Evolutionary conservation across 2,113 vertebrate species (phyloP).

Genomic region (Henicopernis longicauda): DNA sequence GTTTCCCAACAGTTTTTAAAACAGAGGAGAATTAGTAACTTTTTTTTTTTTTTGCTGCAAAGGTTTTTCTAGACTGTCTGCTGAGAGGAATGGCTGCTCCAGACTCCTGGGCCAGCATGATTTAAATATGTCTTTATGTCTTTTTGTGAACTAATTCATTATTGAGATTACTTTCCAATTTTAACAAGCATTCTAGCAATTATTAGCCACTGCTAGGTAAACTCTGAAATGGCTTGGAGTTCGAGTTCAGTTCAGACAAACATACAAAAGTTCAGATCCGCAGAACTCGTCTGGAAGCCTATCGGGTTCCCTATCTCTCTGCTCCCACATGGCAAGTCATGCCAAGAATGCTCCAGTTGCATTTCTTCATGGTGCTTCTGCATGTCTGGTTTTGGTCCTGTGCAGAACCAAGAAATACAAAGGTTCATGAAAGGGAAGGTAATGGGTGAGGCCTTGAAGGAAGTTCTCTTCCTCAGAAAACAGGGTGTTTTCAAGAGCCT

Average conservation of each 20-base stretch:
- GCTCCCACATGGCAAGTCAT: slow-evolving; percentile 6
- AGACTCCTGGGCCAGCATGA: neutral
- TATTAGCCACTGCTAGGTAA: neutral
- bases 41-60: neutral
- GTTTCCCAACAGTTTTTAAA: neutral
- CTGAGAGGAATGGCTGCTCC: neutral
- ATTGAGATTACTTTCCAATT: neutral
- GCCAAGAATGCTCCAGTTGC: slow-evolving; percentile 2
- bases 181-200: slow-evolving; percentile 43
- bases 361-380: neutral
- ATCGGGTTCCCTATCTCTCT: slow-evolving; percentile 4
- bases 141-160: neutral
- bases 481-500: neutral
- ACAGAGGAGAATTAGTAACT: neutral
- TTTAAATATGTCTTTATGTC: neutral
- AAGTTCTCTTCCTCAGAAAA: neutral
- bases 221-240: neutral
- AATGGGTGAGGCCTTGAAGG: neutral
- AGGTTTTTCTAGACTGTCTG: neutral
- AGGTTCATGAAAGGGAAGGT: neutral
- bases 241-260: slow-evolving; percentile 49
- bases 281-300: neutral
- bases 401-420: neutral
- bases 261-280: slow-evolving; percentile 43
- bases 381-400: neutral